These are phyloP conservation scores for Anarhynchus alexandrinus DNA, from an alignment of 2,113 vertebrate genomes.

Conservation along the genomic window DNA sequence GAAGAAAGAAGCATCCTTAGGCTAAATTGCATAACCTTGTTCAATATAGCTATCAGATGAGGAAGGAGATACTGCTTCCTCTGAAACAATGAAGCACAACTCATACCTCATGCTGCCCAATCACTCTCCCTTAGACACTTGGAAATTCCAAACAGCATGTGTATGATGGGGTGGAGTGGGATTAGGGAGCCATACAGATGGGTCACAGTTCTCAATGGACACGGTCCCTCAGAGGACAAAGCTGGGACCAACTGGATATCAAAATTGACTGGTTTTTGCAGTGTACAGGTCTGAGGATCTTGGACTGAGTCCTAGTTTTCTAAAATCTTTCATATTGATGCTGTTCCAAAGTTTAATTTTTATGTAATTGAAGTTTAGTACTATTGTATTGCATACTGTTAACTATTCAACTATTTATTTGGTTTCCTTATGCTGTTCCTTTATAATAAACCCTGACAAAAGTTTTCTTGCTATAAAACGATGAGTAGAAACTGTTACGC, in stretches of 20 bases:
- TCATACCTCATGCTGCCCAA: neutral
- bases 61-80: neutral
- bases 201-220: neutral
- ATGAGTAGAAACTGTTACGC: neutral
- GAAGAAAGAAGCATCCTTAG: neutral
- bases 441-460: conserved; percentile 41
- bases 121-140: neutral
- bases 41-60: neutral
- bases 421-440: conserved; percentile 18
- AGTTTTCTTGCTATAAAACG: conserved; percentile 2
- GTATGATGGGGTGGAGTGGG: neutral
- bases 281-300: neutral
- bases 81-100: neutral
- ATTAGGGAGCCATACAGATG: neutral
- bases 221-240: neutral
- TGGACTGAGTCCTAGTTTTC: neutral
- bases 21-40: neutral
- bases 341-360: conserved; percentile 49
- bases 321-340: conserved; percentile 1
- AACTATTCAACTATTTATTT: conserved; percentile 57
- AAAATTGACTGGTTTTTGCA: neutral
- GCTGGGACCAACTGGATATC: neutral
- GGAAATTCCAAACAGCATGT: neutral
- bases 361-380: conserved; percentile 34
- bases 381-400: conserved; percentile 36